Evolutionary conservation across 1,140 invertebrate genomes (phyloP), one percentile per base, ranked within the genome.

Genomic region (Eupristina koningsbergeri): DNA sequence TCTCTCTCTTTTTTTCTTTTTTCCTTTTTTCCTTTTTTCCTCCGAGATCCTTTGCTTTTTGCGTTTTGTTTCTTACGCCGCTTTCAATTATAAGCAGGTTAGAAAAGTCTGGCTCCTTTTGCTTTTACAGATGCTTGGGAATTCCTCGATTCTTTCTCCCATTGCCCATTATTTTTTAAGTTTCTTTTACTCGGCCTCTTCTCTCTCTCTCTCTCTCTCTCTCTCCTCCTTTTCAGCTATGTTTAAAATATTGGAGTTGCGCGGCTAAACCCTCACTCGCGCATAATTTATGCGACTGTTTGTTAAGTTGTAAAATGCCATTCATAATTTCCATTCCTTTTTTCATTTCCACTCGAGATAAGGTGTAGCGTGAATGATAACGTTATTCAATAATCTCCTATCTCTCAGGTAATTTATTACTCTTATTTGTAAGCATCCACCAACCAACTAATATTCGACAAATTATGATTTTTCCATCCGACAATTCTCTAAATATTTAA

Each of bases 1-100:
- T 73, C 26, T 15, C 36, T 53, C 73, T 45, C 34, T 74, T 31
- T 36, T 7, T 17, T 19, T 22, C 1, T 9, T 75, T n/a, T n/a
- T n/a, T n/a, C n/a, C n/a, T n/a, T n/a, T n/a, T n/a, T n/a, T n/a
- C n/a, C n/a, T n/a, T n/a, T n/a, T n/a, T n/a, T n/a, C n/a, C n/a
- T n/a, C n/a, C n/a, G n/a, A n/a, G n/a, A n/a, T n/a, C n/a, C n/a
- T n/a, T n/a, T n/a, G n/a, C 58, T 74, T 81, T 81, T 81, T 45
- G 13, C 53, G n/a, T 61, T 74, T 71, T 50, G n/a, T 36, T 80
- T 80, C n/a, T 79, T 80, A 71, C 50, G 36, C 45, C 22, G 45
- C 81, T 83, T 83, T 83, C 81, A 61, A 83, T 83, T 83, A 83
- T 78, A 78, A 83, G 81, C 74, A 69, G 58, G 71, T 83, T 77